A percentile compares a stretch with the other conserved stretches of the same genome.
These are phyloP conservation scores for Cheumatopsyche charites DNA, from an alignment of 1,140 invertebrate genomes.

Conservation along the genomic window DNA sequence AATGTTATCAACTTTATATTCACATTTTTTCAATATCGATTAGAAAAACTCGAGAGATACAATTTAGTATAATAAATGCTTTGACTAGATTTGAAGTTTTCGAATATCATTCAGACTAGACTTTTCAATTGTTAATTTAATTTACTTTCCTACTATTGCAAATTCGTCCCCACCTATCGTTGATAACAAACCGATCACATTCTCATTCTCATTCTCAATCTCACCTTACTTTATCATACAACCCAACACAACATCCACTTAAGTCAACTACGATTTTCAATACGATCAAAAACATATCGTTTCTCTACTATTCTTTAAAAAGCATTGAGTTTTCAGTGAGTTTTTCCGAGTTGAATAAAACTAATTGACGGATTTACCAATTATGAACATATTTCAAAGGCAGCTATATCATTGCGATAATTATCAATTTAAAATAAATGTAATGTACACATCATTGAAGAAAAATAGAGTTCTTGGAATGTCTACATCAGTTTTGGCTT, in stretches of 20 bases:
- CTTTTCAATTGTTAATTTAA: neutral
- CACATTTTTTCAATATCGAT: no score
- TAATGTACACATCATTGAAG: no score
- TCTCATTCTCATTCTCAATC: slow-evolving; percentile 24
- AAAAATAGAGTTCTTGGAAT: no score
- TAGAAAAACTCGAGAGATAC: no score
- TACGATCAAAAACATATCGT: neutral
- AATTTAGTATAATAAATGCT: neutral
- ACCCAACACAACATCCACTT: slow-evolving; percentile 46
- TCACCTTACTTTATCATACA: slow-evolving; percentile 38
- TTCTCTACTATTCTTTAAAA: neutral
- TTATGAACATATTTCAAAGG: no score
- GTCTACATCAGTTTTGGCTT: neutral
- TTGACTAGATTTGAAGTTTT: slow-evolving; percentile 6
- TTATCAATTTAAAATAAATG: no score
- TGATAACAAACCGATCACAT: slow-evolving; percentile 30
- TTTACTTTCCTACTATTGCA: slow-evolving; percentile 44
- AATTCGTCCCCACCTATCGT: slow-evolving; percentile 45
- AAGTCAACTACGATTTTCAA: slow-evolving; percentile 29
- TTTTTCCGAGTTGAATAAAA: neutral
- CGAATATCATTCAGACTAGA: neutral
- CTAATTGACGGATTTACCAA: no score
- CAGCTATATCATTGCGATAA: no score
- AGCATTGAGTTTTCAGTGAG: neutral
- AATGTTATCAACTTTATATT: no score